A percentile compares a stretch with the other conserved stretches of the same genome.
These are phyloP conservation scores for Petrocephalus schoutedeni DNA, from an alignment of 2,797 vertebrate species.

Conservation along the genomic window DNA sequence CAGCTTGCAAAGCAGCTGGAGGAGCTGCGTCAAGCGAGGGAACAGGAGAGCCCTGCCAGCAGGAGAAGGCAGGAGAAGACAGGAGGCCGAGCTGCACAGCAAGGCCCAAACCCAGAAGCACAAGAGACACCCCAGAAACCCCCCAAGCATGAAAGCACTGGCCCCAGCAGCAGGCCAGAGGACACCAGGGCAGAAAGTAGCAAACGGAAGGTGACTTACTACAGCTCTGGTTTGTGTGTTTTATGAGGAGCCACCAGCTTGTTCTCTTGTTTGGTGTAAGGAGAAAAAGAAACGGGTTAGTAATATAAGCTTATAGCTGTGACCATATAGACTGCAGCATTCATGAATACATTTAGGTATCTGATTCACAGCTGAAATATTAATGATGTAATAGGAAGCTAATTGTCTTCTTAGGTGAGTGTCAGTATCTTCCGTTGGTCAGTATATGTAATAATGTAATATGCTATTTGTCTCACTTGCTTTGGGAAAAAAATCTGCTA, in stretches of 20 bases:
- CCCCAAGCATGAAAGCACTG: conserved; percentile 2
- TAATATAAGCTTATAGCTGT: not conserved
- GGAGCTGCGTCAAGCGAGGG: conserved; percentile 41
- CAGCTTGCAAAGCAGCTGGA: conserved; percentile 52
- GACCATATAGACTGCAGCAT: not conserved
- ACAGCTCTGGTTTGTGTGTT: not conserved
- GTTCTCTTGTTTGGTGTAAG: not conserved
- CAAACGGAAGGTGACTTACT: conserved; percentile 49
- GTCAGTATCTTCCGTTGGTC: not conserved
- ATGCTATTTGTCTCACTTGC: not conserved
- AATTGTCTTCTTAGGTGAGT: not conserved
- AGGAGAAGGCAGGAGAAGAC: not conserved
- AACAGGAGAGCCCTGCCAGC: conserved; percentile 26
- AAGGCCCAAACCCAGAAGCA: not conserved
- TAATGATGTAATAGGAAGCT: not conserved
- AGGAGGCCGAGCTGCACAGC: not conserved
- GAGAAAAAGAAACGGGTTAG: not conserved
- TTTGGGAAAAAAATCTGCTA: not conserved
- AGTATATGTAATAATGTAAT: not conserved
- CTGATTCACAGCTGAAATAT: conserved; percentile 1
- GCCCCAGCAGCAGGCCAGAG: conserved; percentile 2
- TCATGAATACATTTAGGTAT: not conserved
- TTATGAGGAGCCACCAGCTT: not conserved
- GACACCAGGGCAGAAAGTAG: conserved; percentile 19
- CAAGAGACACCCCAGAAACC: conserved; percentile 20